Evolutionary conservation across 1,140 invertebrate species (phyloP).

Genomic region (Pseudomyrmex gracilis): DNA sequence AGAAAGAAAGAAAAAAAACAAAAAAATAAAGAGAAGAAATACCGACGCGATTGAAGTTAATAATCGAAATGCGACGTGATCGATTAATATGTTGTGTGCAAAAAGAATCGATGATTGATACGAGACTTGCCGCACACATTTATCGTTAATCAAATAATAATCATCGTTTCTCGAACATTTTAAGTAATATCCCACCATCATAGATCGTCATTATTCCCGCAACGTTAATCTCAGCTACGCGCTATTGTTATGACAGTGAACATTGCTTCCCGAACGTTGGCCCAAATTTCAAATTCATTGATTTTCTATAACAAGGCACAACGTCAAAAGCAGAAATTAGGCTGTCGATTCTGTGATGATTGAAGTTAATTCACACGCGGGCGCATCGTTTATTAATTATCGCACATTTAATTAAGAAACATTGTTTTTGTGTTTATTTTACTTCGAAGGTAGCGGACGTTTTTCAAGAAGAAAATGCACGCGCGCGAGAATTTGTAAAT

Average conservation of each 20-base stretch:
- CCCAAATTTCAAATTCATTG: constrained; percentile 52
- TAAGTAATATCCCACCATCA: constrained; percentile 42
- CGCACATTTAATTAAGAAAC: not conserved
- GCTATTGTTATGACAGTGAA: constrained; percentile 35
- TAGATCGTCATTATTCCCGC: not conserved
- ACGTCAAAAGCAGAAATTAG: constrained; percentile 50
- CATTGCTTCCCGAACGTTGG: constrained; percentile 1
- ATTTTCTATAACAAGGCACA: constrained; percentile 42
- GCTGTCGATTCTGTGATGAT: constrained; percentile 33
- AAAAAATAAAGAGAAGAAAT: not conserved
- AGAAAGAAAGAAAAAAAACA: not conserved
- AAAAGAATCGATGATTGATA: constrained; percentile 11
- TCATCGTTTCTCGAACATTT: constrained; percentile 17
- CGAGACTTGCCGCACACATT: not conserved
- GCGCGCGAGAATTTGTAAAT: not conserved
- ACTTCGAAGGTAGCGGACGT: not conserved
- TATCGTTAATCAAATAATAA: constrained; percentile 4
- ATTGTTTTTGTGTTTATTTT: not conserved
- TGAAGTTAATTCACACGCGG: constrained; percentile 35
- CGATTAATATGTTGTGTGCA: constrained; percentile 25
- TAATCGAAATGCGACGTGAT: constrained; percentile 33
- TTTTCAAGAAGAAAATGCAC: no score
- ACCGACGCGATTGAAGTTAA: not conserved
- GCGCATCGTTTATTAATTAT: constrained; percentile 18
- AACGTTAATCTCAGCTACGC: not conserved